Base-by-base conservation (phyloP, 2,888 invertebrate species). In the Theodoxus fluviatilis region DNA sequence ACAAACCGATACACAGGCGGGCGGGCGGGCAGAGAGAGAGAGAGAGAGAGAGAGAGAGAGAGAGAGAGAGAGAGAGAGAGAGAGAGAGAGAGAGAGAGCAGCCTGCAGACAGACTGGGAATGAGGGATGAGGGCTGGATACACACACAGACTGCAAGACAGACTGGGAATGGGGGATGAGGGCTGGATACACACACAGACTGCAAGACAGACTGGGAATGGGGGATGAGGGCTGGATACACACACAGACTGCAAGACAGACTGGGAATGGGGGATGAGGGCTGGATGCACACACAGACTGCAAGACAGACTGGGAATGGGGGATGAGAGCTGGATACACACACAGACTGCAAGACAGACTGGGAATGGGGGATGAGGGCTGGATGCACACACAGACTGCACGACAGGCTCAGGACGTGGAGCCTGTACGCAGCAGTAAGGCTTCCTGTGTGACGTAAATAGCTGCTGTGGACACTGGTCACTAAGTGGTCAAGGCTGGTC, bases 21-120 rank as follows among this genome's bases (percentile, higher is more conserved):
- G 49, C 33, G 49, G 33, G 49, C 28, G 33, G 47, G 31, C 22
- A 67, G 33, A 22, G 33, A 49, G 43, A 67, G 66, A 49, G 66
- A 31, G 18, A 22, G 18, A 28, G 49, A 31, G 28, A 55, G 33
- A 35, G 2, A 22, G 33, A 49, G 66, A 31, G 18, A 22, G 18
- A 28, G 49, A 31, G 28, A 55, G 33, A 35, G 2, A 22, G 33
- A 31, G 2, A 31, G 4, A 59, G 3, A 31, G n/a, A 43, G 49
- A 49, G 6, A 49, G 49, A 49, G 6, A 49, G 49, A 49, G 6
- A 49, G 49, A 49, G 6, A 49, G 49, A 49, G 6, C 49, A 49
- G 49, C 18, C 49, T 22, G 49, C 18, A 49, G 49, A 49, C 49
- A 49, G 49, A 49, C 49, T n/a, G n/a, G n/a, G n/a, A n/a, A n/a